phyloP scores from a whole-genome alignment of 64 coral and sea anemone genomes.

The Exaiptasia diaphana region DNA sequence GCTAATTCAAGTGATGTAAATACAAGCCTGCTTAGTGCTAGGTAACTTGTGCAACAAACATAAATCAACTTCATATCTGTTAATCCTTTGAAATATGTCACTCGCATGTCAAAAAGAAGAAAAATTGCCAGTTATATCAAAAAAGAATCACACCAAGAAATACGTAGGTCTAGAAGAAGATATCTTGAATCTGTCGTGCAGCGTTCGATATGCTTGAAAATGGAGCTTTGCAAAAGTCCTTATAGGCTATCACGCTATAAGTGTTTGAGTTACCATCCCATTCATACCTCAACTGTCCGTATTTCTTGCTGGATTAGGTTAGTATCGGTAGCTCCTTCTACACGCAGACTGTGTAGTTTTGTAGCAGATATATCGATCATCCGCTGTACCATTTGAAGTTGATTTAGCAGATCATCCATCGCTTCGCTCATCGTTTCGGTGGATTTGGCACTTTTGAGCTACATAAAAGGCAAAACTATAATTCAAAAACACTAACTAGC shows the following conservation, averaged over 20 bases:
- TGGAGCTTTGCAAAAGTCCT: too few species aligned
- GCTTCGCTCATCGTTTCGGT: slow-evolving; percentile 58
- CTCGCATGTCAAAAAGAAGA: neutral
- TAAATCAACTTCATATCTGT: neutral
- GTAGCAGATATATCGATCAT: slow-evolving; percentile 97
- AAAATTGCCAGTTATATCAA: too few species aligned
- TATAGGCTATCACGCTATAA: too few species aligned
- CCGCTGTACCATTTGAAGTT: slow-evolving; percentile 76
- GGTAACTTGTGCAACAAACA: too few species aligned
- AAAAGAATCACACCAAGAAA: too few species aligned
- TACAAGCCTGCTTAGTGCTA: neutral
- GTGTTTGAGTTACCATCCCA: neutral
- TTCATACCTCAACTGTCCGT: slow-evolving; percentile 79
- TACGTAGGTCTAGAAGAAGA: too few species aligned
- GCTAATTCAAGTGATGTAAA: too few species aligned
- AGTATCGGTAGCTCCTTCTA: slow-evolving; percentile 75
- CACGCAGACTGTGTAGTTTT: slow-evolving; percentile 83
- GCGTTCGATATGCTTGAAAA: too few species aligned
- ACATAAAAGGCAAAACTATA: neutral
- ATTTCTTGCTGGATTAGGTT: slow-evolving; percentile 99
- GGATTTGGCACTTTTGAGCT: slow-evolving; percentile 5
- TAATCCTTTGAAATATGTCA: slow-evolving; percentile 20
- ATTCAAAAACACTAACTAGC: neutral
- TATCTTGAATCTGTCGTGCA: too few species aligned
- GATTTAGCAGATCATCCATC: slow-evolving; percentile 32